phyloP scores from a whole-genome alignment of 2,113 vertebrate species.

The Myanophis thanlyinensis region DNA sequence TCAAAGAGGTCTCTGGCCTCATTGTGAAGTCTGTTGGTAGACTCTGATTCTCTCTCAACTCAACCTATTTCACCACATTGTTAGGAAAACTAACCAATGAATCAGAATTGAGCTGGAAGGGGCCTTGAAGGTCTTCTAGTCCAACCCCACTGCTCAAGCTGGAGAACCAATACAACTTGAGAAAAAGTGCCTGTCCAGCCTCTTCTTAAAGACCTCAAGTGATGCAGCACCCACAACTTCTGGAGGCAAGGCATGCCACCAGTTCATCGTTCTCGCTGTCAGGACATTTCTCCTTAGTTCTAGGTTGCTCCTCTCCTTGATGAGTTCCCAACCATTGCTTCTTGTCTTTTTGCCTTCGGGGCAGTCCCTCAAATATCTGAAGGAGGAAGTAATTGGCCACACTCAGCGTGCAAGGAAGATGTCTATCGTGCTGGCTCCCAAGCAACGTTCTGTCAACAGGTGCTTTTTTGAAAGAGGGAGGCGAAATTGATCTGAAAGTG shows the following conservation, averaged over 20 bases:
- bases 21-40: neutral
- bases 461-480: neutral
- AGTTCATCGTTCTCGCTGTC: neutral
- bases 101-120: too few species aligned
- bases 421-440: neutral
- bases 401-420: neutral
- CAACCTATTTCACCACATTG: too few species aligned
- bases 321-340: neutral
- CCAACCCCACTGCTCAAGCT: too few species aligned
- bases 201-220: too few species aligned
- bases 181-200: too few species aligned
- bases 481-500: neutral
- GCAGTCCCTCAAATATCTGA: neutral
- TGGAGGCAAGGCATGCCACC: too few species aligned
- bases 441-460: neutral
- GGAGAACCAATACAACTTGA: too few species aligned
- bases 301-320: neutral
- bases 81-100: too few species aligned
- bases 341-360: neutral
- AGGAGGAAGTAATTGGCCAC: slow-evolving; percentile 2
- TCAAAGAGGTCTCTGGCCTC: neutral
- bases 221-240: too few species aligned
- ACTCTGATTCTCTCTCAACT: neutral
- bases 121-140: too few species aligned
- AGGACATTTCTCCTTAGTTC: neutral